Evolutionary conservation across 2,888 invertebrate genomes (phyloP).

Genomic region (Ditula angustiorana): DNA sequence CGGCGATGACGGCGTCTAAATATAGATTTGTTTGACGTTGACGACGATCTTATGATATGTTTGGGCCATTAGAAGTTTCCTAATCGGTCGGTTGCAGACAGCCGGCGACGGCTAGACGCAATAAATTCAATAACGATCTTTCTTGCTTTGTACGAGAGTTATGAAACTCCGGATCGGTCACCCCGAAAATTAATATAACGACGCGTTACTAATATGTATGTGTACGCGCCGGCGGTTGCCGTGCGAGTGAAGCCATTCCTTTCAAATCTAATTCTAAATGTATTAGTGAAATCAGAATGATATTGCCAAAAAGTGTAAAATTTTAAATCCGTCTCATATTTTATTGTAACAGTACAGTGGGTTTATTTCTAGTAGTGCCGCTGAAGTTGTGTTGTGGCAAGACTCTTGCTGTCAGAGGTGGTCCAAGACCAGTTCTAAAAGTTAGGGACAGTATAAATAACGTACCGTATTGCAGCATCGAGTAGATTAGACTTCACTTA

Average conservation of each 20-base stretch:
- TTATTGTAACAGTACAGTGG: too few species aligned
- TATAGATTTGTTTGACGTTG: conserved; percentile 23
- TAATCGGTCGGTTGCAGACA: conserved; percentile 31
- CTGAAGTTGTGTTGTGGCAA: too few species aligned
- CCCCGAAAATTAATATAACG: conserved; percentile 17
- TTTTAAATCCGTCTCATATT: too few species aligned
- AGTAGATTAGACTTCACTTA: conserved; percentile 12
- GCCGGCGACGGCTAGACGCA: conserved; percentile 51
- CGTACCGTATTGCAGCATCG: background rate
- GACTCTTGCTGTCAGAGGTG: too few species aligned
- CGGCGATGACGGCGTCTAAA: conserved; percentile 21
- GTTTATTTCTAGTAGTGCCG: too few species aligned
- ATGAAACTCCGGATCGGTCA: conserved; percentile 10
- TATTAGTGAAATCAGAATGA: too few species aligned
- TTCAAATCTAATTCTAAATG: background rate
- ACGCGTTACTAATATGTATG: background rate
- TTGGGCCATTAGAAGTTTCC: conserved; percentile 21
- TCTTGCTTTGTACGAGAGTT: conserved; percentile 30
- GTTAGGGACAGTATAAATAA: too few species aligned
- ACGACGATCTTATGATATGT: conserved; percentile 18
- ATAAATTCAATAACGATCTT: conserved; percentile 48
- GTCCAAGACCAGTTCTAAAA: background rate
- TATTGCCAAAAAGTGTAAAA: too few species aligned
- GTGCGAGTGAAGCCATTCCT: background rate
- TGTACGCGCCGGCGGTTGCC: background rate